Percentiles rank a stretch among this genome's conserved stretches.
Conservation (phyloP, 2,113 vertebrate genomes). For the Neopipo cinnamomea region DNA sequence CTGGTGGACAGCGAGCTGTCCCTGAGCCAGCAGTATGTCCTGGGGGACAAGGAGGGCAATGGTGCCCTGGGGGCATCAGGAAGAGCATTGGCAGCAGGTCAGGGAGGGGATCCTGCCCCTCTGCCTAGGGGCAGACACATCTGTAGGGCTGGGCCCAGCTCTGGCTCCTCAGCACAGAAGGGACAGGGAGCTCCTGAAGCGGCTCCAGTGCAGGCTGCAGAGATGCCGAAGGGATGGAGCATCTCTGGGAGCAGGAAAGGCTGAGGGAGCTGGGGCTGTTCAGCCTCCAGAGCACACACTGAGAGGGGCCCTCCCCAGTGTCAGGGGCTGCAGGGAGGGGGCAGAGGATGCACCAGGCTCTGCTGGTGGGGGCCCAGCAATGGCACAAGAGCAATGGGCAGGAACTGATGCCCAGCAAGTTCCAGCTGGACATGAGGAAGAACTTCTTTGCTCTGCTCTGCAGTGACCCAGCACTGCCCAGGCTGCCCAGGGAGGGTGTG, state of each 20-base stretch:
- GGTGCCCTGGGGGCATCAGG: neutral
- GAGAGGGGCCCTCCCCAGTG: neutral
- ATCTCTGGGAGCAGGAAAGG: neutral
- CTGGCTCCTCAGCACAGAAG: neutral
- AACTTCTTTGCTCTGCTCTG: neutral
- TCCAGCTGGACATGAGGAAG: neutral
- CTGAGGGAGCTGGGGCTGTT: neutral
- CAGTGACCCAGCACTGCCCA: neutral
- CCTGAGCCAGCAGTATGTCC: neutral
- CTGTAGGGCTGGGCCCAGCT: neutral
- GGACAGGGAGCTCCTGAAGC: neutral
- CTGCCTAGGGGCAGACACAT: neutral
- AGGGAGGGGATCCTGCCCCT: neutral
- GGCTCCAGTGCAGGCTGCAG: neutral
- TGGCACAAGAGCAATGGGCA: neutral
- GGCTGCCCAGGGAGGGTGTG: neutral
- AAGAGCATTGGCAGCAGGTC: neutral
- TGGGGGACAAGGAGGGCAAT: neutral
- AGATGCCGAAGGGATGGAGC: neutral
- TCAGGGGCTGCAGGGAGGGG: neutral
- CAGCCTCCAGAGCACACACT: neutral
- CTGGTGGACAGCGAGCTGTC: neutral
- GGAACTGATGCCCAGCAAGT: neutral
- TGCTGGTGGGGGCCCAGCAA: neutral
- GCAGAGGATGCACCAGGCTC: neutral